Percentiles rank a stretch among this genome's conserved stretches.
These are phyloP conservation scores for Oxytorus armatus DNA, from an alignment of 2,888 invertebrate genomes.

Conservation along the genomic window DNA sequence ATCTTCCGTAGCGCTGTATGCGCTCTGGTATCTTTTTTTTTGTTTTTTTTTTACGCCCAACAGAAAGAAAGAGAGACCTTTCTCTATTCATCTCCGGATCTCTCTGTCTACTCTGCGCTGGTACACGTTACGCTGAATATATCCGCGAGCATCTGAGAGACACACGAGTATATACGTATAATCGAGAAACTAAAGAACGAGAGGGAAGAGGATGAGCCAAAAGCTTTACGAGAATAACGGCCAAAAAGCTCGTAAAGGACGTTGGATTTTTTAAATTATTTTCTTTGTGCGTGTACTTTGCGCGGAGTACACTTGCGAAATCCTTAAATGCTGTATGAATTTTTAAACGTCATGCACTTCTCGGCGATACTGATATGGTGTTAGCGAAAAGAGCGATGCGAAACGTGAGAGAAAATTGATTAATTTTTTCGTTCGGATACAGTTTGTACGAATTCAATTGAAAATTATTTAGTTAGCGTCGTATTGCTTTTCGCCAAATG, in stretches of 20 bases:
- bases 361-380: not conserved
- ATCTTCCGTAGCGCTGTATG: slow-evolving; percentile 62
- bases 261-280: not conserved
- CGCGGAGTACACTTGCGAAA: too few relatives aligned
- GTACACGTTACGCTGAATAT: slow-evolving; percentile 38
- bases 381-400: not conserved
- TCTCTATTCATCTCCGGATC: slow-evolving; percentile 1
- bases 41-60: slow-evolving; percentile 8
- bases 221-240: slow-evolving; percentile 22
- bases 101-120: slow-evolving; percentile 33
- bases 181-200: slow-evolving; percentile 12
- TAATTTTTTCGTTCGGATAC: too few relatives aligned
- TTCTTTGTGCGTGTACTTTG: too few relatives aligned
- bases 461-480: too few relatives aligned
- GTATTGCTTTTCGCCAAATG: too few relatives aligned
- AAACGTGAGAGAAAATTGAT: not conserved
- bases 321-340: not conserved
- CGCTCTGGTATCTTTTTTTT: slow-evolving; percentile 47
- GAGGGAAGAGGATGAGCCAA: slow-evolving; percentile 20
- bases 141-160: slow-evolving; percentile 28
- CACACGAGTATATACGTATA: not conserved
- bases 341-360: not conserved
- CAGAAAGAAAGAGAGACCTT: slow-evolving; percentile 21
- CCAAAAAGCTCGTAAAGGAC: slow-evolving; percentile 46
- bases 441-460: too few relatives aligned